Base-by-base conservation (phyloP, 2,888 invertebrate species). In the Dolichomitus sp. region DNA sequence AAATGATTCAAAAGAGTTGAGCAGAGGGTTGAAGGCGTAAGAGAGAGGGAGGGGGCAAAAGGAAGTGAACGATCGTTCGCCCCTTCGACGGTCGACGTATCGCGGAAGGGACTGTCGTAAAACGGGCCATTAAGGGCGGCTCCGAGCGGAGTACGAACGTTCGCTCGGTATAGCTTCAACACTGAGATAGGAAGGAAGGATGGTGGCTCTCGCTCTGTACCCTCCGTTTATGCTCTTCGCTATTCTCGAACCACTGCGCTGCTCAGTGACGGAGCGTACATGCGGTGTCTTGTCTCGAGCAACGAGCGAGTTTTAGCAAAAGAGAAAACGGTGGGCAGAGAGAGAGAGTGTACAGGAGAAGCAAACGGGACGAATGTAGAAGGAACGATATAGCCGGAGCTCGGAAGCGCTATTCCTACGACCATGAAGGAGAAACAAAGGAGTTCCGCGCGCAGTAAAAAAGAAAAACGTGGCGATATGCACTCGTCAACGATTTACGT, bases 31-130 rank as follows among this genome's bases (percentile, higher is more conserved):
- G 17, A 61, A 54, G 74, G 23, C 30, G 9, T 42, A 40, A 50
- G 30, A 57, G 23, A 42, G 19, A 14, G n/a, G 9, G 48, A 42
- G 23, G 63, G 52, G 70, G 70, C n/a, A 75, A 74, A 66, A 72
- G 76, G 80, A 76, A 79, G 78, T 76, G 79, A 66, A 75, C 66
- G 69, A 80, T 82, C 83, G 78, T 76, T 78, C 78, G 68, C 73
- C 63, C 69, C 79, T 70, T 79, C 75, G 76, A 81, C 68, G 33
- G 69, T 69, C 74, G 19, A 78, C 79, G 80, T 84, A 82, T 84
- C 85, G 79, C 79, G 75, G 79, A 85, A 83, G 85, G 83, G 87
- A 87, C 85, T 65, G 78, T 88, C 87, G 86, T 88, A 87, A 90
- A 89, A 86, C 83, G 84, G 74, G 68, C 85, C 84, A 88, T 88